phyloP scores from a whole-genome alignment of 2,113 vertebrate genomes.

The Arenaria interpres region DNA sequence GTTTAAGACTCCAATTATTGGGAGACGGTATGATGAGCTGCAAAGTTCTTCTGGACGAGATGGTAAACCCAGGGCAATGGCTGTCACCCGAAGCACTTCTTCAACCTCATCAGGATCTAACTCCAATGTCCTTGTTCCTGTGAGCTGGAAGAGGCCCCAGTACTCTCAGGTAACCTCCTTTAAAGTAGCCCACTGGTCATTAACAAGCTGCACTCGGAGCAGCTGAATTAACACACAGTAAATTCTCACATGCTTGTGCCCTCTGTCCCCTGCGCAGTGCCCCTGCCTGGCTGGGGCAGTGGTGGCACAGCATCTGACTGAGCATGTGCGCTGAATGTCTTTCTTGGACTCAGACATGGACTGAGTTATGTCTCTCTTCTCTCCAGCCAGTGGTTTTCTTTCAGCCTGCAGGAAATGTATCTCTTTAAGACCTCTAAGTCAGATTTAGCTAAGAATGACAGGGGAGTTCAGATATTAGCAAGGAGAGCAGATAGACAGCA shows the following conservation, averaged over 20 bases:
- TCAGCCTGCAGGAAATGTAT: background rate
- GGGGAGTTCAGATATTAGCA: background rate
- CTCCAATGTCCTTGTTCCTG: conserved; percentile 96
- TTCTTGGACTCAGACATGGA: background rate
- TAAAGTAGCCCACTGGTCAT: background rate
- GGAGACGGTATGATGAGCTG: conserved; percentile 91
- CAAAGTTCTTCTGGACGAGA: conserved; percentile 88
- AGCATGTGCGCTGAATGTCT: background rate
- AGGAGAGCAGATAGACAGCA: background rate
- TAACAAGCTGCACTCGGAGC: background rate
- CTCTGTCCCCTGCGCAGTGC: background rate
- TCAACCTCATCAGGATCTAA: conserved; percentile 97
- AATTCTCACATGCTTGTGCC: background rate
- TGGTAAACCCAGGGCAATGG: conserved; percentile 90
- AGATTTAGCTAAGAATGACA: background rate
- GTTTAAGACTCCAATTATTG: conserved; percentile 92
- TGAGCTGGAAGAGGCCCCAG: conserved; percentile 97
- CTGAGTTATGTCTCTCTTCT: background rate
- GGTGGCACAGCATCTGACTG: background rate
- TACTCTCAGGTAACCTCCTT: conserved; percentile 87
- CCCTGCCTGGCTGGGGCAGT: background rate
- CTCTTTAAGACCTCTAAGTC: background rate
- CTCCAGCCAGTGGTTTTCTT: background rate
- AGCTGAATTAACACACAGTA: background rate
- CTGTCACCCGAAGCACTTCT: conserved; percentile 93